Conservation (phyloP, 2,113 vertebrate species). For the Hemiscyllium ocellatum region DNA sequence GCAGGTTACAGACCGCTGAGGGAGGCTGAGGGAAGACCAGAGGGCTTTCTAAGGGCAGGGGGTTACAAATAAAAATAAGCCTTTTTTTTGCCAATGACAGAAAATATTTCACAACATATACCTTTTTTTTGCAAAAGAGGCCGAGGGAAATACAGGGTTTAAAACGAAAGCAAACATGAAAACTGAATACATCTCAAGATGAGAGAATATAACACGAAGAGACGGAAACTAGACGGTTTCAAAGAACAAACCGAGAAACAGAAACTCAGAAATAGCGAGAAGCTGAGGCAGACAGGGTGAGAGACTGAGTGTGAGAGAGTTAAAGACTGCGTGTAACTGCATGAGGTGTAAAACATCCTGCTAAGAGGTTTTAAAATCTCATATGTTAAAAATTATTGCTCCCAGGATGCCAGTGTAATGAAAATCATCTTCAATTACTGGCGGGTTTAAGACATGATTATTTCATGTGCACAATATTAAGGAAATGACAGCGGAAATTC, state of each 20-base stretch:
- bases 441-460: constrained; percentile 62
- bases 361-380: constrained; percentile 49
- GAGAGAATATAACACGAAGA: neutral
- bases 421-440: constrained; percentile 58
- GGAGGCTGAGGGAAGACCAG: neutral
- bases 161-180: neutral
- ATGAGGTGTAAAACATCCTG: constrained; percentile 38
- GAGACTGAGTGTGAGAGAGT: neutral
- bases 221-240: neutral
- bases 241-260: neutral
- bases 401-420: constrained; percentile 56
- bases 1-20: neutral
- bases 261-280: neutral
- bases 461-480: constrained; percentile 63
- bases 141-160: neutral
- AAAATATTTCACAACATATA: neutral
- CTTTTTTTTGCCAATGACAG: neutral
- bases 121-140: neutral
- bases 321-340: neutral
- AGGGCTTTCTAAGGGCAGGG: neutral
- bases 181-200: neutral
- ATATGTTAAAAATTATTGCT: constrained; percentile 54
- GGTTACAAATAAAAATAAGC: neutral
- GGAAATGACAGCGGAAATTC: constrained; percentile 58
- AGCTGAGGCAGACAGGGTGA: neutral